Percentiles rank a stretch among this genome's conserved stretches.
phyloP scores from a whole-genome alignment of 2,113 vertebrate species.

The Myiozetetes cayanensis region DNA sequence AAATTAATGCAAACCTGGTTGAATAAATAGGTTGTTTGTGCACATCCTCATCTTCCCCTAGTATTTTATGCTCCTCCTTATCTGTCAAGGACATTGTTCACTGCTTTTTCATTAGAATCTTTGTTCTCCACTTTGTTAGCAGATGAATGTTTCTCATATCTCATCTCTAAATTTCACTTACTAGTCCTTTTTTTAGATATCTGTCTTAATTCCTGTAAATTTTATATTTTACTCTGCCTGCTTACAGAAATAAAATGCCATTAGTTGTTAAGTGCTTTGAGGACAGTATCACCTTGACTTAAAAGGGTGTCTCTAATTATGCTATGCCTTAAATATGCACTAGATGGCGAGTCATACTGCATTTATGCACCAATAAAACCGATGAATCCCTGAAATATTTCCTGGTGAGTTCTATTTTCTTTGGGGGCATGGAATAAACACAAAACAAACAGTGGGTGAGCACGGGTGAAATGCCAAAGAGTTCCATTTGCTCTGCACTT shows the following conservation, averaged over 20 bases:
- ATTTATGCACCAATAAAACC: not conserved
- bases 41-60: fast-evolving
- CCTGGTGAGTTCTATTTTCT: not conserved
- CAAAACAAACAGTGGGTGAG: not conserved
- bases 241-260: not conserved
- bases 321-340: conserved; percentile 14
- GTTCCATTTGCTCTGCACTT: not conserved
- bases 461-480: not conserved
- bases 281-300: not conserved
- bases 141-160: not conserved
- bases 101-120: not conserved
- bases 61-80: not conserved
- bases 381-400: not conserved
- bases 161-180: not conserved
- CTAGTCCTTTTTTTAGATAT: not conserved
- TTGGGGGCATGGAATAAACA: not conserved
- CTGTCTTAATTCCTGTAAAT: not conserved
- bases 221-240: not conserved
- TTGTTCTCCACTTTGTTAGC: not conserved
- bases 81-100: not conserved
- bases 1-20: not conserved
- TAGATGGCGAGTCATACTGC: conserved; percentile 34
- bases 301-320: not conserved
- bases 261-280: not conserved
- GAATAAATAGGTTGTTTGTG: not conserved